These are phyloP conservation scores for Lithosia quadra DNA, from an alignment of 2,888 invertebrate species.

Conservation along the genomic window DNA sequence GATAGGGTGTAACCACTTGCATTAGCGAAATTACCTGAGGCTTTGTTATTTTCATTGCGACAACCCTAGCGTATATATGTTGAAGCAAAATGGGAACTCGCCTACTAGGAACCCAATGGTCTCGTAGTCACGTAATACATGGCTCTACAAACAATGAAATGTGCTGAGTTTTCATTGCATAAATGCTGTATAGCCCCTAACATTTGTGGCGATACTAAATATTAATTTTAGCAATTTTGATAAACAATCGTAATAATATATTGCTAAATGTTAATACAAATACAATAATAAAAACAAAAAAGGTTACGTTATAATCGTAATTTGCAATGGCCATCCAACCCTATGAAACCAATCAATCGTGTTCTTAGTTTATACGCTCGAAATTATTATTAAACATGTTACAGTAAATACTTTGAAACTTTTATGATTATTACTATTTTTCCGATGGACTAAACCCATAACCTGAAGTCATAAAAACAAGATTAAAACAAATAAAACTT, in stretches of 20 bases:
- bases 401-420: background rate
- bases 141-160: slow-evolving; percentile 28
- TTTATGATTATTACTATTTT: background rate
- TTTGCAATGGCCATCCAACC: too few species aligned
- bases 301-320: too few species aligned
- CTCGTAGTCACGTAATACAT: slow-evolving; percentile 45
- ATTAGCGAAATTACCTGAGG: slow-evolving; percentile 86
- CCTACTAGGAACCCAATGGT: slow-evolving; percentile 34
- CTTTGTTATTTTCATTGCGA: slow-evolving; percentile 86
- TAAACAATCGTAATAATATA: slow-evolving; percentile 9
- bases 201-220: slow-evolving; percentile 6
- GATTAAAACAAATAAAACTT: background rate
- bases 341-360: too few species aligned
- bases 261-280: background rate
- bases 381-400: background rate
- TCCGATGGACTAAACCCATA: background rate
- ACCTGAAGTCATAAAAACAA: background rate
- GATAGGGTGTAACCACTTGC: slow-evolving; percentile 85
- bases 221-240: slow-evolving; percentile 23
- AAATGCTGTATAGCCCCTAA: slow-evolving; percentile 19
- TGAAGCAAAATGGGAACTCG: slow-evolving; percentile 57
- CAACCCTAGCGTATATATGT: slow-evolving; percentile 68
- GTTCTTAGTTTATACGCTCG: too few species aligned
- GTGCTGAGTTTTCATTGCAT: slow-evolving; percentile 30
- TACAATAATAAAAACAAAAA: too few species aligned